These are phyloP conservation scores for Isichthys henryi DNA, from an alignment of 2,113 vertebrate species.

Conservation along the genomic window DNA sequence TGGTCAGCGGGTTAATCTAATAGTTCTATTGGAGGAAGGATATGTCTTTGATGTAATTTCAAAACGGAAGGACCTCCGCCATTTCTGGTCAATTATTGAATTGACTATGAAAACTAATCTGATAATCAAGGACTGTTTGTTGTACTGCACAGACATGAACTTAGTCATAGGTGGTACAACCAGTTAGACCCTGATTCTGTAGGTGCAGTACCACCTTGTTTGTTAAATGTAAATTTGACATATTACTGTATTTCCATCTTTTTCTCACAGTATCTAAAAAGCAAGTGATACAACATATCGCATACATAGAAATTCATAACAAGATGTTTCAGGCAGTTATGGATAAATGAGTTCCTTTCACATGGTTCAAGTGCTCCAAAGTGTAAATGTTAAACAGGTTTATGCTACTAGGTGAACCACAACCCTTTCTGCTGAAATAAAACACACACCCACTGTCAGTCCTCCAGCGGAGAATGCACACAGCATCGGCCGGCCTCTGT, in stretches of 20 bases:
- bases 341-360: background rate
- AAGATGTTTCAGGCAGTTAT: background rate
- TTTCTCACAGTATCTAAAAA: background rate
- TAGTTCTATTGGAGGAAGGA: background rate
- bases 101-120: background rate
- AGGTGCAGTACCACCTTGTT: background rate
- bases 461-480: background rate
- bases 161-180: background rate
- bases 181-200: background rate
- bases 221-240: too few species aligned
- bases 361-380: background rate
- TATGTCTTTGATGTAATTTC: background rate
- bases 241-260: background rate
- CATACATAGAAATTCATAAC: background rate
- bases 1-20: constrained; percentile 13
- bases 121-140: background rate
- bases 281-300: background rate
- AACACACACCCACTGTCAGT: background rate
- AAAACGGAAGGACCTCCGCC: background rate
- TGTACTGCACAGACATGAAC: background rate
- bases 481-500: background rate
- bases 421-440: background rate
- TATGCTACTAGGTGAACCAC: background rate
- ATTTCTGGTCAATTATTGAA: background rate
- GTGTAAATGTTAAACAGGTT: background rate